Base-by-base conservation (phyloP, 2,797 vertebrate species). In the Mus caroli region DNA sequence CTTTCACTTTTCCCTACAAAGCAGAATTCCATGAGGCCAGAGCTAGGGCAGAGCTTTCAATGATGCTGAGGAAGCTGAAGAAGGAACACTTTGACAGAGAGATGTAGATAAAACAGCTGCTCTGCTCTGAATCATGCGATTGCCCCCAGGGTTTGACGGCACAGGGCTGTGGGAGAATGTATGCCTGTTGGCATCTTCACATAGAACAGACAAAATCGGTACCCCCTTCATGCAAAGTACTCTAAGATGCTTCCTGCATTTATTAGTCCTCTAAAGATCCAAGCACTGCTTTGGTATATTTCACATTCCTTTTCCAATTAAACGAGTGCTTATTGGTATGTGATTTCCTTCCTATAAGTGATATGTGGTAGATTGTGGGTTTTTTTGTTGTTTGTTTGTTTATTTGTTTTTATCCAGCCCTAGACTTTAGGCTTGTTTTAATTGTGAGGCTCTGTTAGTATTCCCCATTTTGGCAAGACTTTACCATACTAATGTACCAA, bases 381-480 rank as follows among this genome's bases (percentile, higher is more conserved):
- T 60, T 60, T 26, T 60, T 37, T 67, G 1, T 83, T 60, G 54
- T 26, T 83, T 91, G 34, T 52, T 34, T 79, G 2, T 54, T 52
- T 6, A 5, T 6, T 46, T 46, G 46, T 46, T 82, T 58, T 58
- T 37, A 75, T 76, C 54, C 79, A 92, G 75, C 77, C 43, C 37
- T 54, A 58, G 71, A 92, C 94, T 94, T 96, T 28, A 90, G 90
- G 60, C 34, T 96, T 96, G 58, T 90, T 93, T 97, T 95, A 94
- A 96, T 69, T 78, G 69, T 86, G 37, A 94, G 40, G 10, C 67
- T 71, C 22, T 37, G 64, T 17, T 54, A 87, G 82, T 64, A 60
- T 87, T 86, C 64, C 14, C 50, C 4, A 10, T 67, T 71, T 54
- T 71, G 34, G 46, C 34, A 93, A 94, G 79, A 95, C 54, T 80